Base-by-base conservation (phyloP, 2,888 invertebrate genomes). In the Sturmia bella region DNA sequence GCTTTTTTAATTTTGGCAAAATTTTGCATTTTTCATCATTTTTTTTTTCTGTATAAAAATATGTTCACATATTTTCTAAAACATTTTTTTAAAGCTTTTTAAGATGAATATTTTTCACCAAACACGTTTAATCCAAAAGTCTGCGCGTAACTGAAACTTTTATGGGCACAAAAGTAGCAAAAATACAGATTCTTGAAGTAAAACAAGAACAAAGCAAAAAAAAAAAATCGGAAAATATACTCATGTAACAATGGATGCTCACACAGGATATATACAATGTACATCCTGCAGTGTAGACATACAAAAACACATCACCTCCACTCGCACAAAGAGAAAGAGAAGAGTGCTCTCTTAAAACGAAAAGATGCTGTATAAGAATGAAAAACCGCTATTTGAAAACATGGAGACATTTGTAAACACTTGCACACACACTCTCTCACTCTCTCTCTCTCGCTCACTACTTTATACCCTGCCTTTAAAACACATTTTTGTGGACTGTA, bases 81-180 rank as follows among this genome's bases (percentile, higher is more conserved):
- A 48, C 59, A 27, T 48, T 27, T 39, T 52, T 61, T 24, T n/a
- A 13, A n/a, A 39, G 24, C 39, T 24, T 54, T 24, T 54, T 54
- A 43, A 24, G 2, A 17, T 45, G 43, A 12, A 17, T 6, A 41
- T 19, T 52, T 61, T 68, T 52, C 43, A 77, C 63, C 68, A 70
- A 66, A 75, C 75, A 78, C 82, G 82, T 82, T 82, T 82, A 70
- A 82, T 74, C 75, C 82, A 70, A 78, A 82, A 75, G 82, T 82
- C 82, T 82, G 82, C 82, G 82, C 82, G 82, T 75, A 82, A 82
- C 82, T 82, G 59, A 82, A 82, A 78, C 54, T 78, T 74, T 75
- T 70, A 70, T 64, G 57, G 54, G 45, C 37, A 54, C n/a, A 59
- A 76, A 72, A 52, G 12, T 72, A 52, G 50, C 52, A 59, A 61